These are phyloP conservation scores for Metacarcinus magister DNA, from an alignment of 2,888 invertebrate genomes.

Conservation along the genomic window DNA sequence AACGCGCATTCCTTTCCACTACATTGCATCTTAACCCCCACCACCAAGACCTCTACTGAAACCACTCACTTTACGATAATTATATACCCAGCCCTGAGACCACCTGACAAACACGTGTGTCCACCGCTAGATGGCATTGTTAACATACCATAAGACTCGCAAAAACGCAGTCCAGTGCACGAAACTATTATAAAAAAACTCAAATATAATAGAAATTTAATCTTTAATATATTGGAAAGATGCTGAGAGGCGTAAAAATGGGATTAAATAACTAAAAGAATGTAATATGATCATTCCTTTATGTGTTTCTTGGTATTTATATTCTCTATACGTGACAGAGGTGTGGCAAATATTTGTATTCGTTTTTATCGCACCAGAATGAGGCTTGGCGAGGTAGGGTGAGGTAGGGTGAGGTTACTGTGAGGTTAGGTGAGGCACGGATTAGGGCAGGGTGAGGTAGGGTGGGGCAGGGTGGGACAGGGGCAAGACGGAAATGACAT, in stretches of 20 bases:
- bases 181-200: not conserved
- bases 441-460: not conserved
- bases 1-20: not conserved
- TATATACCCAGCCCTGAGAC: not conserved
- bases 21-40: not conserved
- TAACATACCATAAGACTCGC: too few species aligned
- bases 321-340: too few species aligned
- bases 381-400: too few species aligned
- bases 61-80: not conserved
- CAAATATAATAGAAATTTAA: not conserved
- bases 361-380: too few species aligned
- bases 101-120: not conserved
- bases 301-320: not conserved
- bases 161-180: too few species aligned
- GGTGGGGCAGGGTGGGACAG: too few species aligned
- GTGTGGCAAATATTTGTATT: too few species aligned
- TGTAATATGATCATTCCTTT: not conserved
- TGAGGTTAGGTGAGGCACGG: too few species aligned
- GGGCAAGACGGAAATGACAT: too few species aligned
- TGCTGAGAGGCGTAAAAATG: not conserved
- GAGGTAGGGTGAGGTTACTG: too few species aligned
- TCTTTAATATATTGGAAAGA: not conserved
- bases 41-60: not conserved
- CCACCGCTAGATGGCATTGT: too few species aligned
- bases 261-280: not conserved